A percentile compares a stretch with the other conserved stretches of the same genome.
Conservation (phyloP, 2,797 vertebrate species). For the Buphagus erythrorhynchus region DNA sequence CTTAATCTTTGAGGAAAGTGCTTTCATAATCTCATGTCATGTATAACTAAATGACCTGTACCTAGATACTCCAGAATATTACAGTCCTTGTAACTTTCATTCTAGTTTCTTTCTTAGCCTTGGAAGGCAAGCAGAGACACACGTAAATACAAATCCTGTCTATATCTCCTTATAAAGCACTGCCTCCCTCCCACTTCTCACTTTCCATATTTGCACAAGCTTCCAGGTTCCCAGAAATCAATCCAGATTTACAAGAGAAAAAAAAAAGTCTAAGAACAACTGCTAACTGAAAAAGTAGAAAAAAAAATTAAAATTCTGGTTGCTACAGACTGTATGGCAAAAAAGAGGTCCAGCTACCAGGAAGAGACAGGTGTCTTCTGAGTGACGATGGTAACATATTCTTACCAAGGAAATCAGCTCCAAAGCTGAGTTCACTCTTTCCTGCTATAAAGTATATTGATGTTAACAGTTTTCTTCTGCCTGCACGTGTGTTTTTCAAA, state of each 20-base stretch:
- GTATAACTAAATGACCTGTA: neutral
- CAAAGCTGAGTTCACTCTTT: conserved; percentile 70
- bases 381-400: conserved; percentile 29
- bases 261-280: neutral
- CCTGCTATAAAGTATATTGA: conserved; percentile 63
- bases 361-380: conserved; percentile 62
- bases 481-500: conserved; percentile 72
- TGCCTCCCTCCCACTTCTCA: neutral
- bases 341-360: neutral
- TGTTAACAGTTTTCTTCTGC: conserved; percentile 70
- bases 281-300: neutral
- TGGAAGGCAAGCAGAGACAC: neutral
- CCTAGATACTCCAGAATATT: neutral
- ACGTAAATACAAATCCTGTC: neutral
- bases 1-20: neutral
- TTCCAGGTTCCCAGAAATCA: neutral
- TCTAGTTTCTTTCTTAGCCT: neutral
- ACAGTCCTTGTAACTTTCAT: neutral
- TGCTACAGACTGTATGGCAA: neutral
- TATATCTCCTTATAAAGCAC: neutral
- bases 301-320: neutral
- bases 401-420: conserved; percentile 59
- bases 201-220: neutral
- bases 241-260: neutral
- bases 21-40: neutral